These are phyloP conservation scores for Noturus placidus DNA, from an alignment of 2,113 vertebrate species.

Conservation along the genomic window DNA sequence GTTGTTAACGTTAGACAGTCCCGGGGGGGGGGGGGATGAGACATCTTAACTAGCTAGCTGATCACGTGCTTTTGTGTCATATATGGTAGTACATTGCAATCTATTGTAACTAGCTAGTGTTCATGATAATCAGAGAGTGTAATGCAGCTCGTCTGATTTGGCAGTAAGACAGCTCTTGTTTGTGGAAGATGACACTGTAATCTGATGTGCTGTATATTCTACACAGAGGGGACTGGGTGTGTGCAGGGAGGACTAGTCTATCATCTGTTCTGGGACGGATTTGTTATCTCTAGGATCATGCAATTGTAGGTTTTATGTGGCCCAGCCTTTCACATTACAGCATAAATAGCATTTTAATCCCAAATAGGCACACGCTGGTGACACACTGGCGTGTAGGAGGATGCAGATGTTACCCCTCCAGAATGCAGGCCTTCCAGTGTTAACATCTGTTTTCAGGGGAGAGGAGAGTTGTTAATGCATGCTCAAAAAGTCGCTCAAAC, in stretches of 20 bases:
- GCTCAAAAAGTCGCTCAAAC: background rate
- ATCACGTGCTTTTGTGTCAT: background rate
- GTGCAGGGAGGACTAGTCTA: constrained; percentile 62
- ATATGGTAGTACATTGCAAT: background rate
- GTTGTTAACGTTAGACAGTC: background rate
- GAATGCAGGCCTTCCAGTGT: background rate
- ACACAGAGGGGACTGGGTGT: constrained; percentile 31
- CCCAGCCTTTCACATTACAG: background rate
- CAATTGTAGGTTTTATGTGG: background rate
- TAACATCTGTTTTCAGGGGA: background rate
- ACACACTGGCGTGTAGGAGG: background rate
- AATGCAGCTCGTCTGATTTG: background rate
- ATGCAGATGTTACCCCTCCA: background rate
- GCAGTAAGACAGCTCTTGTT: constrained; percentile 55
- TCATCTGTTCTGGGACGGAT: constrained; percentile 44
- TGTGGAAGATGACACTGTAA: constrained; percentile 57
- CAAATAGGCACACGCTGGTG: background rate
- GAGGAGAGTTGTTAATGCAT: background rate
- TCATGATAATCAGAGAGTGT: background rate
- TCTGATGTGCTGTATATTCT: constrained; percentile 47
- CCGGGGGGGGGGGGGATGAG: too few species aligned
- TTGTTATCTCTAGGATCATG: background rate
- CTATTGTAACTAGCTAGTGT: too few species aligned
- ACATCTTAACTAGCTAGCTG: background rate
- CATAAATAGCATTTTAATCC: background rate